Evolutionary conservation across 1,140 invertebrate species (phyloP), one percentile per base, ranked within the genome.

Genomic region (Eupeodes corollae): DNA sequence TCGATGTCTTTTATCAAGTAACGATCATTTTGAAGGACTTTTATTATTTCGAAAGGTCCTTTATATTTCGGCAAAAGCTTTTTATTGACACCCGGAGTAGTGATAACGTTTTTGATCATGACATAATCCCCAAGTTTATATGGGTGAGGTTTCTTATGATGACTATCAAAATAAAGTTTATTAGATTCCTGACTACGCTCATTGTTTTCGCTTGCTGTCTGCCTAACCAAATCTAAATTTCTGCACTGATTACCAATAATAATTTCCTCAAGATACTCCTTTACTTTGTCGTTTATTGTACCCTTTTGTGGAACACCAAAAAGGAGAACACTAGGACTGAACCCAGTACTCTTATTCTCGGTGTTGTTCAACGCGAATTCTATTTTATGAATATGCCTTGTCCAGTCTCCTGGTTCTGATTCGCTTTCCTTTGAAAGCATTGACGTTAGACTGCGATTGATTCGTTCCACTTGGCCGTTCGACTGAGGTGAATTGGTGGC

Each of bases 291-390:
- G 11, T 19, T 47, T 39, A 49, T 18, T 12, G 14, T 1, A n/a
- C 44, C 51, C 39, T 26, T 41, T 39, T 49, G 47, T 9, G 37
- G 13, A 31, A 44, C 14, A 6, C 51, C 48, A 30, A 60, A 60
- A 3, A 60, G 40, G n/a, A 62, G 34, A 38, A 47, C 47, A 30
- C 46, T 47, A 3, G 59, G 55, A 32, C 47, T 50, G 38, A 53
- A 35, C 12, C 48, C 51, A 11, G 50, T 61, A 12, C 45, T 51
- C 15, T 51, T 49, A 44, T 55, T 40, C 31, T 52, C 12, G 3
- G 57, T 51, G 46, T 61, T 60, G 45, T 64, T 61, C 2, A 63
- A 33, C 0, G 52, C 47, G 44, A 52, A 52, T 47, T 65, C 56
- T 9, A 57, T 53, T 1, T 56, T 14, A 14, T 45, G 31, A 13